Percentiles rank a stretch among this genome's conserved stretches.
Conservation (phyloP, 2,113 vertebrate species). For the Engystomops pustulosus region DNA sequence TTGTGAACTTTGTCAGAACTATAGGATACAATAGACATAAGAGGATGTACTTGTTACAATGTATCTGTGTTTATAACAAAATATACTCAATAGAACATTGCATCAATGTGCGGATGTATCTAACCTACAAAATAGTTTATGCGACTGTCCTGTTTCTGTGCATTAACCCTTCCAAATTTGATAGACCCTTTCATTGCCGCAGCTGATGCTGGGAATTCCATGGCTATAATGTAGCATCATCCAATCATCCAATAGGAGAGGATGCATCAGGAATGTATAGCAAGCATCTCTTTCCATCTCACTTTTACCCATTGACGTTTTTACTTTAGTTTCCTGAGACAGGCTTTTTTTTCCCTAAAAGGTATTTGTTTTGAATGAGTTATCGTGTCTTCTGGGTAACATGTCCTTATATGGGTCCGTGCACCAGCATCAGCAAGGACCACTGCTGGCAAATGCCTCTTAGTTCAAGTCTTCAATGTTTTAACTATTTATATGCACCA, state of each 20-base stretch:
- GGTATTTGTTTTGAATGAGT: conserved; percentile 94
- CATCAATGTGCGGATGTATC: neutral
- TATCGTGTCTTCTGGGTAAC: conserved; percentile 85
- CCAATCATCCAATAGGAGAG: neutral
- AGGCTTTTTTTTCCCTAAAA: conserved; percentile 87
- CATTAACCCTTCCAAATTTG: neutral
- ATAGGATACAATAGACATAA: neutral
- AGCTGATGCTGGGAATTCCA: neutral
- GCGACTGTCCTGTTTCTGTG: neutral
- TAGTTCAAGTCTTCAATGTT: conserved; percentile 15
- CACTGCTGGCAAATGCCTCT: conserved; percentile 59
- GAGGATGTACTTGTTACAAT: neutral
- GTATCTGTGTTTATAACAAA: neutral
- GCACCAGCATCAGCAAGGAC: conserved; percentile 62
- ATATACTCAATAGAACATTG: neutral
- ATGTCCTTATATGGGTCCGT: conserved; percentile 89
- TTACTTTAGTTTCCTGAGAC: conserved; percentile 75
- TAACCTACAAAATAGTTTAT: neutral
- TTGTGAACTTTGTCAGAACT: neutral
- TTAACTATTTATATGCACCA: accelerated
- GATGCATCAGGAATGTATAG: neutral
- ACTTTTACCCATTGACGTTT: conserved; percentile 64
- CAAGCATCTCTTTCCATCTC: neutral
- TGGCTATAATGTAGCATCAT: neutral
- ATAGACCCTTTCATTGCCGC: neutral